phyloP scores from a whole-genome alignment of 2,797 vertebrate species.

The Paramormyrops hopkinsi region DNA sequence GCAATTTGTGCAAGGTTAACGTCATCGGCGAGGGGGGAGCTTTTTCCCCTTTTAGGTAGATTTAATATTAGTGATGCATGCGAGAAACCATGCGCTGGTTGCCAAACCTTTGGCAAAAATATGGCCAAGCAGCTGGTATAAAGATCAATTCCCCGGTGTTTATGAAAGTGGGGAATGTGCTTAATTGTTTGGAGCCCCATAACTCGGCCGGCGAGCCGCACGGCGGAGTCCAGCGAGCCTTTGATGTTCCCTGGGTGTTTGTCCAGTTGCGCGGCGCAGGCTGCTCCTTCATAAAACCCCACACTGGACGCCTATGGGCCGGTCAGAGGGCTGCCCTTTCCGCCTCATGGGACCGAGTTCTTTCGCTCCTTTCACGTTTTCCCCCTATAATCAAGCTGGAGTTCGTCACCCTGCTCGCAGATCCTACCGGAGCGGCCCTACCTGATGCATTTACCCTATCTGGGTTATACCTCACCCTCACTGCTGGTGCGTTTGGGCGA shows the following conservation, averaged over 20 bases:
- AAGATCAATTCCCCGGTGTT: background rate
- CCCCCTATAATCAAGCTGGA: slow-evolving; percentile 31
- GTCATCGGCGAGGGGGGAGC: background rate
- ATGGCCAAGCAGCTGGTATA: background rate
- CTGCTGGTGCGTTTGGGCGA: background rate
- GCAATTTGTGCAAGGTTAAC: background rate
- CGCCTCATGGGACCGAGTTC: slow-evolving; percentile 47
- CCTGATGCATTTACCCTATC: background rate
- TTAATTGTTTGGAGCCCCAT: background rate
- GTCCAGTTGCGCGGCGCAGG: slow-evolving; percentile 67
- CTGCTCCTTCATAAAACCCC: slow-evolving; percentile 55
- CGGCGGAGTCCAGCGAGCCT: slow-evolving; percentile 40
- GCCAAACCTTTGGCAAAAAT: background rate
- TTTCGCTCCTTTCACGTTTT: slow-evolving; percentile 41
- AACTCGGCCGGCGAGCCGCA: background rate
- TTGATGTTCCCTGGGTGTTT: slow-evolving; percentile 78
- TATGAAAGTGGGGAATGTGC: background rate
- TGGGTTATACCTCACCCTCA: background rate
- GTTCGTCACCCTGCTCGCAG: slow-evolving; percentile 28
- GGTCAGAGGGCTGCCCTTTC: slow-evolving; percentile 56
- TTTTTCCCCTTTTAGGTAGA: background rate
- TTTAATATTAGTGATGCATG: background rate
- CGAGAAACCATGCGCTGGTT: background rate
- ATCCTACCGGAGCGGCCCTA: slow-evolving; percentile 12
- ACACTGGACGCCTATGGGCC: slow-evolving; percentile 49